These are phyloP conservation scores for Microplitis demolitor DNA, from an alignment of 1,140 invertebrate species.

Conservation along the genomic window DNA sequence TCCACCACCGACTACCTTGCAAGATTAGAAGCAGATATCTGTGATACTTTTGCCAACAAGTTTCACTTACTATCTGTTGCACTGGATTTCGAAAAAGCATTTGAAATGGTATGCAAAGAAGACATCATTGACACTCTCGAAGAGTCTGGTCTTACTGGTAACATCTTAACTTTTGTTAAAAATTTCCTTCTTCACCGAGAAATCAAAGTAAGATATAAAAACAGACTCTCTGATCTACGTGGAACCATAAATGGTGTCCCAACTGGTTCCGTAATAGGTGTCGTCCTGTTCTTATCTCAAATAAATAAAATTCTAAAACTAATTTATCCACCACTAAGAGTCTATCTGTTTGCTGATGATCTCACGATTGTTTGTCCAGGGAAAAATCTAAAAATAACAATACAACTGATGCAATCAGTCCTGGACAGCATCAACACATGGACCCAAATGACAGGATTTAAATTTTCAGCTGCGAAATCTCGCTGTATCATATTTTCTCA, in stretches of 20 bases:
- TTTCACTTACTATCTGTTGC: background rate
- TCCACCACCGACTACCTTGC: constrained; percentile 2
- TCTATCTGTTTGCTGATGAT: background rate
- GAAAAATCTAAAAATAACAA: background rate
- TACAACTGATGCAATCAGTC: background rate
- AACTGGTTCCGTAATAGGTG: background rate
- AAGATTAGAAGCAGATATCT: background rate
- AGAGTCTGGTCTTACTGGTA: background rate
- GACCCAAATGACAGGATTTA: background rate
- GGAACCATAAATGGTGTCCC: constrained; percentile 3
- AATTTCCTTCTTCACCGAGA: background rate
- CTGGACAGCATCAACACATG: background rate
- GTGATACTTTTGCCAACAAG: constrained; percentile 3
- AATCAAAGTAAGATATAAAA: background rate
- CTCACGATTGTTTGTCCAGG: background rate
- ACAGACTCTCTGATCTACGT: background rate
- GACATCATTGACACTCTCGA: background rate
- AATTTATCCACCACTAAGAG: background rate
- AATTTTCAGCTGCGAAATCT: constrained; percentile 9
- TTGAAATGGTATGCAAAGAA: constrained; percentile 1
- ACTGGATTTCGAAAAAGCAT: constrained; percentile 10
- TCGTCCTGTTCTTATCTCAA: background rate
- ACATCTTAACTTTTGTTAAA: background rate
- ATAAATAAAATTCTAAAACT: background rate
- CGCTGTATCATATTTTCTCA: background rate